These are phyloP conservation scores for Dynastes grantii DNA, from an alignment of 2,888 invertebrate species.

Conservation along the genomic window DNA sequence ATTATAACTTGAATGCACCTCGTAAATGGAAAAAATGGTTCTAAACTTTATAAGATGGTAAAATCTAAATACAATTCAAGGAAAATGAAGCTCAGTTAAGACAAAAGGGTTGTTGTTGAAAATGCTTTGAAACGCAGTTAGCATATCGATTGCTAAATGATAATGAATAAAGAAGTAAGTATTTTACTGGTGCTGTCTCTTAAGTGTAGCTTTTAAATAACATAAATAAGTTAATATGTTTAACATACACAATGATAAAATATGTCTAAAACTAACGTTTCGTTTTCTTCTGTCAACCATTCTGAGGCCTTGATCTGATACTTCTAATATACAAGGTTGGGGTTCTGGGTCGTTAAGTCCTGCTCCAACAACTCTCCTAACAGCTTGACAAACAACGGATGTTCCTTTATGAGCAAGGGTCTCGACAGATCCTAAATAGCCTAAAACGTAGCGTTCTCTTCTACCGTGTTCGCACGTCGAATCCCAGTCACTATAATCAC, in stretches of 20 bases:
- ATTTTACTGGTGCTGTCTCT: no score
- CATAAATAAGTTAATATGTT: no score
- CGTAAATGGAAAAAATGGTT: no score
- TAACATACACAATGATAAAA: background rate
- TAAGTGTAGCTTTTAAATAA: no score
- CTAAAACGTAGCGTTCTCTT: slow-evolving; percentile 90
- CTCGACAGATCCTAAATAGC: slow-evolving; percentile 97
- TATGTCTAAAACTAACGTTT: slow-evolving; percentile 72
- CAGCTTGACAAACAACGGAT: slow-evolving; percentile 93
- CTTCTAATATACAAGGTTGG: slow-evolving; percentile 91
- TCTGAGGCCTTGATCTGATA: slow-evolving; percentile 94
- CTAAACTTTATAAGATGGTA: no score
- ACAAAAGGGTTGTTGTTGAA: no score
- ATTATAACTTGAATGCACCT: no score
- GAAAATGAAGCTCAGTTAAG: no score
- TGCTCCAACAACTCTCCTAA: slow-evolving; percentile 86
- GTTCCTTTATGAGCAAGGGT: slow-evolving; percentile 98
- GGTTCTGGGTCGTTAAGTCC: slow-evolving; percentile 80
- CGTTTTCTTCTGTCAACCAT: slow-evolving; percentile 94
- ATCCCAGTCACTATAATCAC: slow-evolving; percentile 97
- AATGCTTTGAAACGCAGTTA: no score
- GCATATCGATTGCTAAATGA: no score
- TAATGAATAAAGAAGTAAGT: no score
- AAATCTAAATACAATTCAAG: no score
- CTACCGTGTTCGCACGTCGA: slow-evolving; percentile 88